These are phyloP conservation scores for Nyctibius bracteatus DNA, from an alignment of 2,113 vertebrate genomes.

Conservation along the genomic window DNA sequence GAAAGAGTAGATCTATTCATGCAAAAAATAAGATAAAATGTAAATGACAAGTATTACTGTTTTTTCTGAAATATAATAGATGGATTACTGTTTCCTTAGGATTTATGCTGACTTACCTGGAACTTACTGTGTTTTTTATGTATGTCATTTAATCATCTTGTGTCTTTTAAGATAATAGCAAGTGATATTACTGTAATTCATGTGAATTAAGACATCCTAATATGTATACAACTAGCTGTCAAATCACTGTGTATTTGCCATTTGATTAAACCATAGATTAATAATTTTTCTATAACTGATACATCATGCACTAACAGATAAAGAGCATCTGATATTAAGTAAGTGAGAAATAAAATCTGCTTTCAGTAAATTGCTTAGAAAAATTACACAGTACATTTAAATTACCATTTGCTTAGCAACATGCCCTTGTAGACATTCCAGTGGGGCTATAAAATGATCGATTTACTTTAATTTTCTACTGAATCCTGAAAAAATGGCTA, in stretches of 20 bases:
- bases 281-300: slow-evolving; percentile 82
- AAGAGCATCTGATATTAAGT: slow-evolving; percentile 80
- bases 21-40: background rate
- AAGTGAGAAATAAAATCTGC: slow-evolving; percentile 80
- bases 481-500: slow-evolving; percentile 81
- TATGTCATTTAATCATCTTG: slow-evolving; percentile 44
- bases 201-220: slow-evolving; percentile 61
- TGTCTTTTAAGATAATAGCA: slow-evolving; percentile 59
- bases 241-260: slow-evolving; percentile 38
- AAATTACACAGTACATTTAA: slow-evolving; percentile 87
- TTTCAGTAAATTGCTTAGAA: slow-evolving; percentile 84
- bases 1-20: background rate
- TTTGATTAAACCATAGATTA: slow-evolving; percentile 78
- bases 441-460: slow-evolving; percentile 85
- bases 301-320: slow-evolving; percentile 76
- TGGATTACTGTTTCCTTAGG: slow-evolving; percentile 44
- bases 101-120: slow-evolving; percentile 52
- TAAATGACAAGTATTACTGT: slow-evolving; percentile 11
- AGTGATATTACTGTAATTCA: slow-evolving; percentile 34
- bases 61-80: slow-evolving; percentile 35
- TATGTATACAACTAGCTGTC: slow-evolving; percentile 51
- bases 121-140: slow-evolving; percentile 39
- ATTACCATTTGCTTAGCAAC: slow-evolving; percentile 91
- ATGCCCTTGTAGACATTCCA: slow-evolving; percentile 80
- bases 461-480: slow-evolving; percentile 89